phyloP scores from a whole-genome alignment of 53 echinoderm and acorn worm genomes.

The Henricia sp. region DNA sequence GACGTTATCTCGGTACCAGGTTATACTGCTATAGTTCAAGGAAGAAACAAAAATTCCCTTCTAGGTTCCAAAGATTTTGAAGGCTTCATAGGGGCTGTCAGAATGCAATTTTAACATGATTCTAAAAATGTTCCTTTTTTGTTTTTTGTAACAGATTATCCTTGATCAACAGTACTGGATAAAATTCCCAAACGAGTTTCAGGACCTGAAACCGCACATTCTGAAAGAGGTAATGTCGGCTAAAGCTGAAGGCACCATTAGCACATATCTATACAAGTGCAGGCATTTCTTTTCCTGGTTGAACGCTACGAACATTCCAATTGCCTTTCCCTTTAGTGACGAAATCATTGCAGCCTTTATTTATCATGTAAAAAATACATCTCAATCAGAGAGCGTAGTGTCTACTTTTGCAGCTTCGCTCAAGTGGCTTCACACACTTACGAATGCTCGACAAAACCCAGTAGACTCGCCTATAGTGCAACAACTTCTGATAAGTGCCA shows the following conservation, averaged over 20 bases:
- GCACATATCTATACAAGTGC: too few relatives aligned
- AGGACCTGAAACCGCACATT: neutral
- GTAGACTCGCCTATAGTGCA: slow-evolving; percentile 16
- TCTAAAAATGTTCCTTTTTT: neutral
- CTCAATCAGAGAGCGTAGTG: neutral
- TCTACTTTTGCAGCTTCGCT: neutral
- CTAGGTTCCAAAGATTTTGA: neutral
- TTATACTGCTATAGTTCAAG: neutral
- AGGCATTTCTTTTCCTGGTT: neutral
- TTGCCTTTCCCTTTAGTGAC: neutral
- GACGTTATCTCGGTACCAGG: neutral
- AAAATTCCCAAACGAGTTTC: neutral
- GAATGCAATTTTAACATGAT: neutral
- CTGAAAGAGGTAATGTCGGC: neutral
- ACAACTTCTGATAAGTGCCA: neutral
- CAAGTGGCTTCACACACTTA: slow-evolving; percentile 7
- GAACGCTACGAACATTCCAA: neutral
- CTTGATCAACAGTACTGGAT: neutral
- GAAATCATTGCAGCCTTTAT: neutral
- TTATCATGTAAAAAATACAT: neutral
- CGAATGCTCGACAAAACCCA: neutral
- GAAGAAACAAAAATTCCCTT: slow-evolving; percentile 12
- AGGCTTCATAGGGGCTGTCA: neutral
- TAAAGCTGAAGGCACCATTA: slow-evolving; percentile 2
- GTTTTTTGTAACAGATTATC: neutral